Evolutionary conservation across 2,888 invertebrate genomes (phyloP).

Genomic region (Deladenus siricidicola): DNA sequence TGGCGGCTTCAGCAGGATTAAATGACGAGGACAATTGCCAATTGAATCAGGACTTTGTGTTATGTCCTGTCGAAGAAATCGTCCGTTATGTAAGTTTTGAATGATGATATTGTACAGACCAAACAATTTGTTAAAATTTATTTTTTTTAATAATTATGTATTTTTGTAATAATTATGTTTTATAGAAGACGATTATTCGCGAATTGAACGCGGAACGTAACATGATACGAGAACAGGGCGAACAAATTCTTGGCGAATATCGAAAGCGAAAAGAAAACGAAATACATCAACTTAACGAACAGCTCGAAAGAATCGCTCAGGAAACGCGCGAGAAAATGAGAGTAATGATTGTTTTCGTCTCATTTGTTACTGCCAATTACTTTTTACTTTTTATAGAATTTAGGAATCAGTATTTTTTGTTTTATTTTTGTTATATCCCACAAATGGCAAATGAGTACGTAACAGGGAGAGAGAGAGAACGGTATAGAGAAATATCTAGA

Average conservation of each 20-base stretch:
- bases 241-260: slow-evolving; percentile 18
- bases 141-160: too few relatives aligned
- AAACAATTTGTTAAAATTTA: too few relatives aligned
- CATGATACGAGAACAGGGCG: slow-evolving; percentile 23
- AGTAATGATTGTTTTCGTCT: too few relatives aligned
- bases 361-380: too few relatives aligned
- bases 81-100: slow-evolving; percentile 12
- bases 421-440: too few relatives aligned
- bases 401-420: too few relatives aligned
- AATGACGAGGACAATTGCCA: slow-evolving; percentile 10
- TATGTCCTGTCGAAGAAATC: slow-evolving; percentile 16
- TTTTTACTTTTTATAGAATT: too few relatives aligned
- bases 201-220: slow-evolving; percentile 21
- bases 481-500: too few relatives aligned
- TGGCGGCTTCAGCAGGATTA: not conserved
- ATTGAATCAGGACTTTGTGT: slow-evolving; percentile 10
- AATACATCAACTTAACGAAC: slow-evolving; percentile 10
- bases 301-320: slow-evolving; percentile 16
- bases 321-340: slow-evolving; percentile 26
- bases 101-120: too few relatives aligned
- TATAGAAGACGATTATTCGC: slow-evolving; percentile 16
- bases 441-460: too few relatives aligned
- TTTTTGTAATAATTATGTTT: not conserved
- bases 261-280: slow-evolving; percentile 18
- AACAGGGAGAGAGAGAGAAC: too few relatives aligned